Base-by-base conservation (phyloP, 2,113 vertebrate species). In the Catharus fuscescens region DNA sequence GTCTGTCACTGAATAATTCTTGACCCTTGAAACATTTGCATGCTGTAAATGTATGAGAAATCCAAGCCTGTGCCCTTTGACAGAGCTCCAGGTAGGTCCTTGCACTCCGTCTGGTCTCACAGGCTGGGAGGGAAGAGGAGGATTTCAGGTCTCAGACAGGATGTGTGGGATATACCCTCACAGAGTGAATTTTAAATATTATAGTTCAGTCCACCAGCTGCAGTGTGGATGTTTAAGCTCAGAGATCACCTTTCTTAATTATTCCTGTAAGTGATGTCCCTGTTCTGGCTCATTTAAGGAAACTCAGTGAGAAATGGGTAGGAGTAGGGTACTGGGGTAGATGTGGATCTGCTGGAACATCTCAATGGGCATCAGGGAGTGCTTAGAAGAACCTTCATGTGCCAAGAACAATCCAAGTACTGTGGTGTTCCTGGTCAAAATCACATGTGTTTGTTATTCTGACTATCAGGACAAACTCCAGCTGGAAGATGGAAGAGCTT, bases 1-100 rank as follows among this genome's bases (percentile, higher is more conserved):
- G 71, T 94, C 76, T 73, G 79, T 56, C 71, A 64, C 76, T 77
- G 88, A 88, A 44, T 73, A 77, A 82, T 88, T 96, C 71, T 44
- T 73, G 87, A 87, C 34, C 90, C 87, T 67, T 3, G 1, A 60
- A 93, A 44, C 5, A 13, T 64, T 80, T 83, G 28, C 38, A 11
- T 52, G 72, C 74, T 90, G 59, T 74, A 66, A 77, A 70, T 17
- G 62, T 26, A 17, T 18, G 64, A 92, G 67, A 80, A 92, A 88
- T 53, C 78, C 81, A 77, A 96, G 72, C 50, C 57, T 17, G 48
- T 71, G 76, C 60, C 86, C 91, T 95, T 69, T 92, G 87, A 61
- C 52, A 40, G 70, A 6, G 5, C 69, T 62, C 32, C 82, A 96
- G 88, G 81, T 88, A 78, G 88, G 79, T 90, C 71, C 1, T 1